Evolutionary conservation across 2,797 vertebrate genomes (phyloP).

Genomic region (Myotis myotis): DNA sequence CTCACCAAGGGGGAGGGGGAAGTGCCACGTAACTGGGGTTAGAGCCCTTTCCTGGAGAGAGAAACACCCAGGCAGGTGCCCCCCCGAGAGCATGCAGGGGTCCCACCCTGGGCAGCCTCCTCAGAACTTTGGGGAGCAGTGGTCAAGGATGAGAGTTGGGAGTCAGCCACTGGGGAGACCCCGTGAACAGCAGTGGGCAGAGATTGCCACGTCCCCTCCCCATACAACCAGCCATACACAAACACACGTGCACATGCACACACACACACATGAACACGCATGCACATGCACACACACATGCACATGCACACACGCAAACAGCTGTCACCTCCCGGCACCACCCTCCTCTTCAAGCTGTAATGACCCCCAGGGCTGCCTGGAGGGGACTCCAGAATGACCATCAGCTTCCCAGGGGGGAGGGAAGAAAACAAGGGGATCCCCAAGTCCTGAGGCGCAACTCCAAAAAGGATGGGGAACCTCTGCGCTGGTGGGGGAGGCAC

Average conservation of each 20-base stretch:
- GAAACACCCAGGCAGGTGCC: neutral
- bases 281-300: too few relatives aligned
- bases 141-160: neutral
- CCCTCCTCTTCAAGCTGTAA: neutral
- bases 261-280: too few relatives aligned
- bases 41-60: neutral
- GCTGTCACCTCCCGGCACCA: neutral
- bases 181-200: too few relatives aligned
- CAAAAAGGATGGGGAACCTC: too few relatives aligned
- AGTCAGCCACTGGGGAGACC: neutral
- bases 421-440: neutral
- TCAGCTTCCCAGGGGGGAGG: rapidly evolving
- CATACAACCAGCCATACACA: neutral
- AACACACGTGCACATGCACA: too few relatives aligned
- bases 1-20: too few relatives aligned
- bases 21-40: neutral
- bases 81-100: neutral
- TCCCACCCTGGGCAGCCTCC: neutral
- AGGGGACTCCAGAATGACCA: neutral
- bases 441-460: rapidly evolving
- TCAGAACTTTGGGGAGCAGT: neutral
- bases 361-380: neutral
- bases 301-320: neutral
- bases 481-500: neutral
- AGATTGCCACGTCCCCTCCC: neutral